Evolutionary conservation across 2,888 invertebrate genomes (phyloP), one percentile per base, ranked within the genome.

Genomic region (Lochmaea crataegi): DNA sequence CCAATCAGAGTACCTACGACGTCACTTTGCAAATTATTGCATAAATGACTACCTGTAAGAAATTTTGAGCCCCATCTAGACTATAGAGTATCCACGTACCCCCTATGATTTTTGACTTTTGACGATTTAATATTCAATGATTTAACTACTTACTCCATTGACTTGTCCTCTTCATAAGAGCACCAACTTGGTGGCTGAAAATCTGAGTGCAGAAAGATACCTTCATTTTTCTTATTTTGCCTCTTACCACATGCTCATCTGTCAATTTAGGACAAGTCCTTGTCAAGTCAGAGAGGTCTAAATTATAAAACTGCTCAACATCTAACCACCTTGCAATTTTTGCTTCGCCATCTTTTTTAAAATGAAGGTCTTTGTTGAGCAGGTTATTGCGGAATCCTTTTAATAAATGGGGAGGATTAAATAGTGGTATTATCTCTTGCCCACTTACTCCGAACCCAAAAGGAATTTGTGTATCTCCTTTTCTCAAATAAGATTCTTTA

Each of bases 391-490:
- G 14, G 7, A 64, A 45, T 45, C 64, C 38, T 16, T 64, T 64
- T 42, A 63, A 3, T 63, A 63, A 42, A 26, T 63, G 63, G n/a
- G 63, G 42, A 45, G 64, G 64, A 48, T 64, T 45, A 26, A 57
- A 57, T 16, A 57, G 18, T 57, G 57, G 57, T 18, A 57, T 57
- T 57, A 57, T 57, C 16, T 57, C 57, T 3, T 16, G 16, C 12
- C 18, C 58, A 11, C 26, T 12, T 32, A 26, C 32, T 11, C 26
- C 58, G 10, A 58, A 58, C 10, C 32, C 58, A 9, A 58, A 58
- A 58, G 10, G 11, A 2, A 5, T 32, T 7, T 58, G 4, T 11
- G 6, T 26, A 2, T 26, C 26, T 14, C 32, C 32, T 58, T 58
- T 26, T 11, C 26, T 58, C 12, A 32, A 58, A 12, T 58, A 26